Evolutionary conservation across 2,888 invertebrate species (phyloP).

Genomic region (Hyposoter dolosus): DNA sequence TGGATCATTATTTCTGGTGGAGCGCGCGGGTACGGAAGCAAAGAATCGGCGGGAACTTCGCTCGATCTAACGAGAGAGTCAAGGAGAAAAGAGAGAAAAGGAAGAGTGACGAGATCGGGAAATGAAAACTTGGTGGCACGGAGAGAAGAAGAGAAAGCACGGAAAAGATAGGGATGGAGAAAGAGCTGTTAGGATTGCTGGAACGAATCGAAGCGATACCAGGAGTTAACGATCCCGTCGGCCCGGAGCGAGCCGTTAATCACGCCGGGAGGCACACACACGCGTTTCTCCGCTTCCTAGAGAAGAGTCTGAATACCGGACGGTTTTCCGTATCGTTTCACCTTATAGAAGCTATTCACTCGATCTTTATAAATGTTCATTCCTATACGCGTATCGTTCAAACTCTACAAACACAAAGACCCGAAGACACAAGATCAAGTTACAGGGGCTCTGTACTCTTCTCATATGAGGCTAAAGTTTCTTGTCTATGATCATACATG

Average conservation of each 20-base stretch:
- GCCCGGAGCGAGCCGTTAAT: slow-evolving; percentile 70
- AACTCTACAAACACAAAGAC: slow-evolving; percentile 44
- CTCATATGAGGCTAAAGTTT: neutral
- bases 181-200: slow-evolving; percentile 62
- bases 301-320: slow-evolving; percentile 62
- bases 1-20: slow-evolving; percentile 67
- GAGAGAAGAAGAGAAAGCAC: slow-evolving; percentile 54
- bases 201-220: slow-evolving; percentile 70
- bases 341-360: slow-evolving; percentile 53
- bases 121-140: slow-evolving; percentile 34
- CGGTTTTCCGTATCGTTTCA: slow-evolving; percentile 68
- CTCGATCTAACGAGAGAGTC: slow-evolving; percentile 66
- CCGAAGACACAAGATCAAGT: slow-evolving; percentile 23
- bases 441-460: slow-evolving; percentile 24
- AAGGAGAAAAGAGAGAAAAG: slow-evolving; percentile 48
- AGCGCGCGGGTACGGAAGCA: slow-evolving; percentile 61
- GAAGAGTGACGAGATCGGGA: slow-evolving; percentile 45
- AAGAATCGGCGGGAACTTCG: slow-evolving; percentile 51
- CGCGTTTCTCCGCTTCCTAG: slow-evolving; percentile 43
- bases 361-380: slow-evolving; percentile 1
- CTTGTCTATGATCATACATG: neutral
- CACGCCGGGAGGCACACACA: slow-evolving; percentile 66
- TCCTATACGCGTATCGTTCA: neutral
- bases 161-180: slow-evolving; percentile 42
- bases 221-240: slow-evolving; percentile 73